Evolutionary conservation across 2,888 invertebrate genomes (phyloP), one percentile per base, ranked within the genome.

Genomic region (Cotesia congregata): DNA sequence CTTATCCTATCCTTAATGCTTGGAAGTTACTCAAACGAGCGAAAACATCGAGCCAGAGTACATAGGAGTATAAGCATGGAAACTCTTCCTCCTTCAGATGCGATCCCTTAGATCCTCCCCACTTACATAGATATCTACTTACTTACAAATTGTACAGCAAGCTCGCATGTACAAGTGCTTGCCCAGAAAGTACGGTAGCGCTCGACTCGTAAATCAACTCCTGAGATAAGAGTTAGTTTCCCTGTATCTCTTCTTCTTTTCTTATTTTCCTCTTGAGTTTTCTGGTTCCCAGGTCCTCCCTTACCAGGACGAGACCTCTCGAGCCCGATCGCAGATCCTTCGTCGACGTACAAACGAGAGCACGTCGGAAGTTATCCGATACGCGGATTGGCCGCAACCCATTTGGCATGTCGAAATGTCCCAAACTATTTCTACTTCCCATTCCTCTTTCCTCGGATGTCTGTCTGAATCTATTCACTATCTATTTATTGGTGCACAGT

Each of bases 171-270:
- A 69, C 77, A 77, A 77, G 74, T 74, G 67, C 72, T 74, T 65
- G 30, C 70, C 59, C 69, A 61, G 65, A 71, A 74, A 71, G 67
- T 73, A 73, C 38, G 62, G 30, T 30, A 30, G 30, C 30, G 30
- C 30, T 30, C 38, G 30, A 65, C 80, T 80, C 80, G 74, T 82
- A 82, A 82, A 80, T 82, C 82, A 82, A 79, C 69, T 76, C 30
- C 30, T 67, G 70, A 80, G 82, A 82, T 82, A 82, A 82, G 80
- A 80, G 80, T 82, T 79, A 80, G 80, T 82, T 79, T 80, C 77
- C 78, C 80, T 68, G 74, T 80, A 50, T 77, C 72, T 62, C 72
- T 68, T 72, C 64, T 40, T 72, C 41, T 40, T 64, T 68, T 40
- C 30, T 9, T 17, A 5, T 20, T 15, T 6, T 30, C 12, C 41